Conservation (phyloP, 2,113 vertebrate species). For the Hippocampus zosterae region DNA sequence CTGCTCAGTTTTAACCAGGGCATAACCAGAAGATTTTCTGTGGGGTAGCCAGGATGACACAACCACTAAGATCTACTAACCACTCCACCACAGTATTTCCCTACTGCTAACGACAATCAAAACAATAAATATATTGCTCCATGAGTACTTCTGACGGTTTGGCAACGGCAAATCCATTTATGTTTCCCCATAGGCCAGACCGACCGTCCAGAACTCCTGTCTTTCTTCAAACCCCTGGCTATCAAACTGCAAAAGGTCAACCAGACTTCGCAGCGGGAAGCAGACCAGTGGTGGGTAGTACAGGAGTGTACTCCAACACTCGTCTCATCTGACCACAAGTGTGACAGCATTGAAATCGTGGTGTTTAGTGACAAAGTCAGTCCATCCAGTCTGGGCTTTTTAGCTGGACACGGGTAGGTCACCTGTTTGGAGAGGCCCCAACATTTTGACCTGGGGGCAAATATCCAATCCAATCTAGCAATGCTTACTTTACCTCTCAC, state of each 20-base stretch:
- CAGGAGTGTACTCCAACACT: constrained; percentile 67
- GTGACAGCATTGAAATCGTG: constrained; percentile 69
- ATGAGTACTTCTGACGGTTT: too few relatives aligned
- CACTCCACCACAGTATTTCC: too few relatives aligned
- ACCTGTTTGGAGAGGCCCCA: neutral
- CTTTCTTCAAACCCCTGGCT: constrained; percentile 74
- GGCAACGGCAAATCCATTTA: neutral
- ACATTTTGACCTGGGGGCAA: neutral
- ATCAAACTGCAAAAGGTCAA: constrained; percentile 62
- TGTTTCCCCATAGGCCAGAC: constrained; percentile 43
- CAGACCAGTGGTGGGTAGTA: constrained; percentile 75
- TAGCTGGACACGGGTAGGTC: constrained; percentile 76
- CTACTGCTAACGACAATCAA: too few relatives aligned
- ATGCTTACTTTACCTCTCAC: neutral
- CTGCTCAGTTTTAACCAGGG: too few relatives aligned
- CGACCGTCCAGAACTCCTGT: constrained; percentile 39
- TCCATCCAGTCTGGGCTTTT: constrained; percentile 76
- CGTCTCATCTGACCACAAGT: constrained; percentile 32
- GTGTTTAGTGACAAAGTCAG: constrained; percentile 80
- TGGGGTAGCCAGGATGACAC: too few relatives aligned
- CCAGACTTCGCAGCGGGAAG: constrained; percentile 4
- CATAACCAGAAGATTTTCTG: too few relatives aligned
- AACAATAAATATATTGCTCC: too few relatives aligned
- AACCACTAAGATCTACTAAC: too few relatives aligned
- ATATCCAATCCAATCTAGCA: neutral